These are phyloP conservation scores for Drosophila pseudoobscura DNA, from an alignment of 1,140 invertebrate genomes.

Conservation along the genomic window DNA sequence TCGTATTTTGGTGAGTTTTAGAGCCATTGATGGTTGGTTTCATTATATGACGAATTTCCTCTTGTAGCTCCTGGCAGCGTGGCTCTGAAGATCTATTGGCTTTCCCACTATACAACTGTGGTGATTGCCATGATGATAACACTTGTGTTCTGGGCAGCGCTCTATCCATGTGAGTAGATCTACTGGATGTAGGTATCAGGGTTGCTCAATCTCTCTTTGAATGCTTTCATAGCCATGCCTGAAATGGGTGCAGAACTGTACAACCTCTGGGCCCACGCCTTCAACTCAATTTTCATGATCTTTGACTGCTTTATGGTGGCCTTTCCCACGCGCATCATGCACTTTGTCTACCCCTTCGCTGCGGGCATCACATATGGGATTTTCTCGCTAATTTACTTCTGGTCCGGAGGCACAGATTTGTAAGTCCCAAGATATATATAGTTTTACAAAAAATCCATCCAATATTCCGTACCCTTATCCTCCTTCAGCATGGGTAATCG, in stretches of 20 bases:
- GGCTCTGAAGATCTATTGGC: constrained; percentile 86
- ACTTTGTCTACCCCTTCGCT: constrained; percentile 87
- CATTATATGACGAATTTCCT: no score
- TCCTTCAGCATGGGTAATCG: constrained; percentile 47
- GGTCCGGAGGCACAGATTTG: constrained; percentile 87
- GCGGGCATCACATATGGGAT: constrained; percentile 86
- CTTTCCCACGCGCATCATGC: constrained; percentile 87
- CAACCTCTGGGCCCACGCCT: constrained; percentile 89
- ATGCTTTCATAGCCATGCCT: constrained; percentile 38
- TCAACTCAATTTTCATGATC: constrained; percentile 90
- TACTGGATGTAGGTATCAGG: no score
- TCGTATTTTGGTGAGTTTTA: constrained; percentile 65
- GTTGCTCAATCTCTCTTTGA: not conserved
- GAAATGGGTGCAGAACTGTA: constrained; percentile 66
- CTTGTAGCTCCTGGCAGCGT: constrained; percentile 55
- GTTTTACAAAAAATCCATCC: no score
- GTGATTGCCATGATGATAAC: constrained; percentile 85
- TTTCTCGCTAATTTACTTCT: constrained; percentile 89
- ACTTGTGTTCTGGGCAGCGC: constrained; percentile 85
- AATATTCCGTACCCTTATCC: not conserved
- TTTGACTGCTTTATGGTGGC: constrained; percentile 88
- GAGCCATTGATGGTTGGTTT: not conserved
- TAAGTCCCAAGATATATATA: constrained; percentile 60
- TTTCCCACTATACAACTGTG: constrained; percentile 84
- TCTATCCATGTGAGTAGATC: constrained; percentile 82